Conservation (phyloP, 2,797 vertebrate genomes). For the Saxicola maurus region DNA sequence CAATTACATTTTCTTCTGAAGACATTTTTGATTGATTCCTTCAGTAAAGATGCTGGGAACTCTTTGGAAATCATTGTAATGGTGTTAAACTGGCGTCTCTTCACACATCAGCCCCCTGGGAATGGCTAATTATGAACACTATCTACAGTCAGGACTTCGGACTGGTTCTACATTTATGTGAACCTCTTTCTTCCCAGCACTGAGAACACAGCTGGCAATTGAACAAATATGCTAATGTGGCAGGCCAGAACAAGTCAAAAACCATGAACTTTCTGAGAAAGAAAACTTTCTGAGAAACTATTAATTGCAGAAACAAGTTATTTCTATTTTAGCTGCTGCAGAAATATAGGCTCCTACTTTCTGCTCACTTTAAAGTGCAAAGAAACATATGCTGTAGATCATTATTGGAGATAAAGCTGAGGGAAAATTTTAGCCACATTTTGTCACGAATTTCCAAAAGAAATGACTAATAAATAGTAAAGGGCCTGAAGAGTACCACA, state of each 20-base stretch:
- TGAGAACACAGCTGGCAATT: background rate
- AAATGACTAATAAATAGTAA: background rate
- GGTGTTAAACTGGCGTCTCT: background rate
- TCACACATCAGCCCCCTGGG: background rate
- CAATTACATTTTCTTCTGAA: conserved; percentile 63
- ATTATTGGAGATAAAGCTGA: background rate
- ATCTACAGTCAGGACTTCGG: background rate
- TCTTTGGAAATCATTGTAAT: conserved; percentile 28
- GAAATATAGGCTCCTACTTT: background rate
- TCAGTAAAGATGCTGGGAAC: background rate
- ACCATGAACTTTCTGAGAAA: background rate
- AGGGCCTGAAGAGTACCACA: background rate
- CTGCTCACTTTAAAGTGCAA: background rate
- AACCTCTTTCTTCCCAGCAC: background rate
- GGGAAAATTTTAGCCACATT: background rate
- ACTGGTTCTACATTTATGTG: background rate
- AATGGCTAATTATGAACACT: conserved; percentile 36
- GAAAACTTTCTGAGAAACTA: background rate
- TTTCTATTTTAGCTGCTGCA: background rate
- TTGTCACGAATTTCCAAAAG: background rate
- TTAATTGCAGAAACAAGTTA: background rate
- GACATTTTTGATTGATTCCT: conserved; percentile 35
- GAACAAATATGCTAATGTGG: background rate
- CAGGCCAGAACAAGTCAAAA: background rate
- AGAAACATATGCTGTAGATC: background rate